Base-by-base conservation (phyloP, 2,113 vertebrate genomes). In the Heteronetta atricapilla region DNA sequence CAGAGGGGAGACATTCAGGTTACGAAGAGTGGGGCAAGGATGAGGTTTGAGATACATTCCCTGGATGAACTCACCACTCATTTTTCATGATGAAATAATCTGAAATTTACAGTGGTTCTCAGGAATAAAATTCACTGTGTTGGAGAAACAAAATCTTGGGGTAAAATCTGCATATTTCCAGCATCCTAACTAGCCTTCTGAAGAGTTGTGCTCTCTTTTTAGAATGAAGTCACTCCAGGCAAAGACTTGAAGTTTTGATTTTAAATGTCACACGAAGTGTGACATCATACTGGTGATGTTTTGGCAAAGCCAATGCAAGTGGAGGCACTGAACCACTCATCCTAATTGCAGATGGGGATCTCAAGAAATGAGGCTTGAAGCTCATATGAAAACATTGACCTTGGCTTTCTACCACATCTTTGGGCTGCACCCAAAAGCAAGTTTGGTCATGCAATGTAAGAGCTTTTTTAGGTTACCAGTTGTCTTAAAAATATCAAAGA, bases 211-310 rank as follows among this genome's bases (percentile, higher is more conserved):
- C 8, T 40, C 22, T 46, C 38, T 15, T 56, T 8, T 16, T 5
- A 26, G 50, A 3, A 19, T 23, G 28, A 74, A 58, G 66, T 5
- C 34, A 28, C 44, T 74, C 44, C 60, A 64, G 70, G n/a, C 18
- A 78, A 90, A 46, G 11, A 31, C 34, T 56, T 60, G 22, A 28
- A 52, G 31, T 53, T 0, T 3, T 16, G 34, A 2, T 13, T 26
- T 11, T 8, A 28, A 23, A 55, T 64, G 59, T 46, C 68, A 40
- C 52, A 28, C 29, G 25, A 14, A 21, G 59, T n/a, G n/a, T n/a
- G n/a, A n/a, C n/a, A n/a, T n/a, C n/a, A n/a, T n/a, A 33, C 29
- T 2, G n/a, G 7, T 0, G 4, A 52, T 11, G 58, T 25, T 58
- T 8, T 26, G 74, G 63, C 62, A 67, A 42, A 62, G 6, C 23